These are phyloP conservation scores for Spheniscus humboldti DNA, from an alignment of 2,797 vertebrate species.

Conservation along the genomic window DNA sequence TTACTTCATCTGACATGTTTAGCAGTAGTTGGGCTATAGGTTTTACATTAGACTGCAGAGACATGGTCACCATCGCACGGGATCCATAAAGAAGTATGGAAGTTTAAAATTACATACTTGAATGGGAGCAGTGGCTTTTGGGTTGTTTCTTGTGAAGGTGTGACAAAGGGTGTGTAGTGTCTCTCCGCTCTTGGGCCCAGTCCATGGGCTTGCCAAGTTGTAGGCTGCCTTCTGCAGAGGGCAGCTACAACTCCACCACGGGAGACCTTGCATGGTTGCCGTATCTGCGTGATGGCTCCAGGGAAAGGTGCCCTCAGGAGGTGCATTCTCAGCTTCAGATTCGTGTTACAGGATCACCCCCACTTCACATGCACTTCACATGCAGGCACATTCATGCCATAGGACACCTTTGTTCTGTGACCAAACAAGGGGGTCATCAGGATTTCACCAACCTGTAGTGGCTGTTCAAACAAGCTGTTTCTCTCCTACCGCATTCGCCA, in stretches of 20 bases:
- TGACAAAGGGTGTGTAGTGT: background rate
- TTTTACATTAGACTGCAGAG: background rate
- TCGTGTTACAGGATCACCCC: background rate
- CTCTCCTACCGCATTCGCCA: background rate
- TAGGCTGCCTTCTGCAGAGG: background rate
- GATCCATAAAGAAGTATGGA: background rate
- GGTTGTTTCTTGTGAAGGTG: background rate
- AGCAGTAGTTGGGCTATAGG: background rate
- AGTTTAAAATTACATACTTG: background rate
- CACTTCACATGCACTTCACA: background rate
- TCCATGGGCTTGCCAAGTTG: background rate
- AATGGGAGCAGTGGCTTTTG: background rate
- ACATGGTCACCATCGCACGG: accelerated
- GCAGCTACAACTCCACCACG: background rate
- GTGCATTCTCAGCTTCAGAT: background rate
- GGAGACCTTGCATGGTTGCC: background rate
- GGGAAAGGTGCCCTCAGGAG: background rate
- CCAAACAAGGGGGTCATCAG: background rate
- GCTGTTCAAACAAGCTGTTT: background rate
- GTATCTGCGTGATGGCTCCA: background rate
- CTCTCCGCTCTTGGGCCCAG: background rate
- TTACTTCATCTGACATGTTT: background rate
- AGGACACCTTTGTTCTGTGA: background rate
- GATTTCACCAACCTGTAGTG: background rate
- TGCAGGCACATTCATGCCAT: background rate